These are phyloP conservation scores for Drosophila helvetica DNA, from an alignment of 2,888 invertebrate species.

Conservation along the genomic window DNA sequence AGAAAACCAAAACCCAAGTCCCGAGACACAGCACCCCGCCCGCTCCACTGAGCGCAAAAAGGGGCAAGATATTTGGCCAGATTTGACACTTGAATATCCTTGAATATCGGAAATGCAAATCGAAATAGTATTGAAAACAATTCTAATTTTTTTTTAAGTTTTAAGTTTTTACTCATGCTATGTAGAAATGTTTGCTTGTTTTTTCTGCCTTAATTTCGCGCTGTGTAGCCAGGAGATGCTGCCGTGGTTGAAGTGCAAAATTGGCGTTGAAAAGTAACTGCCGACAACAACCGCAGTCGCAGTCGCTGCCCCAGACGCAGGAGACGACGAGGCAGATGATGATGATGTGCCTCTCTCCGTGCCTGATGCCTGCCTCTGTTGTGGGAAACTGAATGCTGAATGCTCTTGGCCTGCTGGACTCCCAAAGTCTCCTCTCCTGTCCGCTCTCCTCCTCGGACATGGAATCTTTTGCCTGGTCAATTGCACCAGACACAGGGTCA, in stretches of 20 bases:
- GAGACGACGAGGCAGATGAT: constrained; percentile 40
- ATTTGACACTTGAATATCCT: too few species aligned
- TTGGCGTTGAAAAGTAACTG: constrained; percentile 79
- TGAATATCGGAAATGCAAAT: neutral
- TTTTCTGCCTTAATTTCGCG: neutral
- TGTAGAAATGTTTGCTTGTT: too few species aligned
- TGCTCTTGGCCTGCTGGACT: constrained; percentile 8
- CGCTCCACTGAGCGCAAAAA: constrained; percentile 4
- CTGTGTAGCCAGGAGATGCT: constrained; percentile 25
- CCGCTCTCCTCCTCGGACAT: constrained; percentile 23
- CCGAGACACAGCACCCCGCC: neutral
- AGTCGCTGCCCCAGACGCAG: neutral
- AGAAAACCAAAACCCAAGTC: constrained; percentile 17
- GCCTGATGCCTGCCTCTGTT: neutral
- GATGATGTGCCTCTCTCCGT: constrained; percentile 12
- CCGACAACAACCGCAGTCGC: constrained; percentile 31
- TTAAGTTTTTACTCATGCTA: too few species aligned
- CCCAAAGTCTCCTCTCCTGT: constrained; percentile 5
- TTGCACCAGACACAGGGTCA: constrained; percentile 71
- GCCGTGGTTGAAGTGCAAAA: constrained; percentile 70
- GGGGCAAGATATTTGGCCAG: too few species aligned
- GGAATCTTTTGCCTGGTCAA: constrained; percentile 61
- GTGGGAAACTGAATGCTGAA: constrained; percentile 8
- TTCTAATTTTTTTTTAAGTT: too few species aligned
- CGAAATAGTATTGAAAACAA: too few species aligned